These are phyloP conservation scores for Lethenteron camtschaticum DNA, from an alignment of 2,113 vertebrate species.

Conservation along the genomic window DNA sequence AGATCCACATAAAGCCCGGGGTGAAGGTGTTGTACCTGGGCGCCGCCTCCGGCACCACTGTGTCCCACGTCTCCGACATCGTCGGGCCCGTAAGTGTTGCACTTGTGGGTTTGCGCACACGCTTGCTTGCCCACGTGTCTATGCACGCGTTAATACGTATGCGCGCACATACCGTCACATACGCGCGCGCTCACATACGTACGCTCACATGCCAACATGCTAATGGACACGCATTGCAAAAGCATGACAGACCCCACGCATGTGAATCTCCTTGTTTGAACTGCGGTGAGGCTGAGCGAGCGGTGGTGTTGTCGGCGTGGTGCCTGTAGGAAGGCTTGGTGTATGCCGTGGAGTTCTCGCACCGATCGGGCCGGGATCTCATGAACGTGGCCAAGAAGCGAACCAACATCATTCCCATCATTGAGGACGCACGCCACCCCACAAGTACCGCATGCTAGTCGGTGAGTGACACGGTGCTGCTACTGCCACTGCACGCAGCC, in stretches of 20 bases:
- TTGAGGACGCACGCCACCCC: constrained; percentile 65
- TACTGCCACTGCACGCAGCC: too few species aligned
- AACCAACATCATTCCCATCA: constrained; percentile 78
- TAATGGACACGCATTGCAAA: neutral
- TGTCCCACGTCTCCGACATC: constrained; percentile 74
- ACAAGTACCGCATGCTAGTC: constrained; percentile 77
- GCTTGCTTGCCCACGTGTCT: neutral
- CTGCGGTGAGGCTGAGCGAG: neutral
- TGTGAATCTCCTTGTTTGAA: neutral
- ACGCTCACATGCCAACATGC: neutral
- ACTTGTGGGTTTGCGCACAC: neutral
- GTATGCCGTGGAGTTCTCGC: constrained; percentile 76
- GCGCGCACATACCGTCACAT: neutral
- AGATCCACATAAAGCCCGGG: constrained; percentile 69
- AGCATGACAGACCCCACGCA: neutral
- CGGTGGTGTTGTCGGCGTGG: neutral
- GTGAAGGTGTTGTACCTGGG: constrained; percentile 62
- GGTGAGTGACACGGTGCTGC: constrained; percentile 23
- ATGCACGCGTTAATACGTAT: neutral
- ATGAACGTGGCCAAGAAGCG: constrained; percentile 77
- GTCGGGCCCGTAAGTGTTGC: constrained; percentile 47
- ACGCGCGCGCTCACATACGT: neutral
- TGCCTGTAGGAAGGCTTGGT: constrained; percentile 50
- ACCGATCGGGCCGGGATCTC: constrained; percentile 63
- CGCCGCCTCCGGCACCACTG: constrained; percentile 64